Base-by-base conservation (phyloP, 2,113 vertebrate species). In the Theropithecus gelada region DNA sequence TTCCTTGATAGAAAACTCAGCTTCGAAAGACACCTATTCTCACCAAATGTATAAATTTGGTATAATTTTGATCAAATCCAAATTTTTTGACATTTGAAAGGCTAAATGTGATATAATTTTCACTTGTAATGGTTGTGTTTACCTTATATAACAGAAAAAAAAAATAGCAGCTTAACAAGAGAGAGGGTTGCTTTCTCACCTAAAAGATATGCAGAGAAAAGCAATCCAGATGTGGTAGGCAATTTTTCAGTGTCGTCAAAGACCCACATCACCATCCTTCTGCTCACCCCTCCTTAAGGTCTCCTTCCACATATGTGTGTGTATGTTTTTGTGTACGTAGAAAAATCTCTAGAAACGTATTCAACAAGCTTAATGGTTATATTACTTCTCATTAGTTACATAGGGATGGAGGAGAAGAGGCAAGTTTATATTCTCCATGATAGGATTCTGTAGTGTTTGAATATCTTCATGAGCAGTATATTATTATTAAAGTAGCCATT, bases 41-140 rank as follows among this genome's bases (percentile, higher is more conserved):
- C 16, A 83, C 10, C 84, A 94, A 86, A 82, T 90, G 14, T 66
- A 59, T 68, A 70, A 13, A 43, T 61, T 52, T 40, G 93, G 38
- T 78, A 73, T 45, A 88, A 70, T 84, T 87, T 84, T 73, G 79
- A 68, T 38, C 20, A 93, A 93, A 79, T 90, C n/a, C 52, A 87
- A 92, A 92, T 38, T 59, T 83, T 83, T 88, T 75, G 72, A 90
- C 17, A 43, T 90, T 59, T 76, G 61, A 18, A 92, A 88, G 59
- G 92, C 16, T 75, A 88, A 92, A 72, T 72, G 45, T 45, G 43
- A 20, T 57, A 84, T 45, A 72, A 84, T 88, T 96, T 84, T 96
- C 50, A 23, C 68, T 89, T 22, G 10, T 88, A 76, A 68, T 94
- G 27, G 55, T 64, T 95, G 45, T 38, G 7, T 89, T 43, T 95